These are phyloP conservation scores for Castor canadensis DNA, from an alignment of 2,113 vertebrate genomes.

Conservation along the genomic window DNA sequence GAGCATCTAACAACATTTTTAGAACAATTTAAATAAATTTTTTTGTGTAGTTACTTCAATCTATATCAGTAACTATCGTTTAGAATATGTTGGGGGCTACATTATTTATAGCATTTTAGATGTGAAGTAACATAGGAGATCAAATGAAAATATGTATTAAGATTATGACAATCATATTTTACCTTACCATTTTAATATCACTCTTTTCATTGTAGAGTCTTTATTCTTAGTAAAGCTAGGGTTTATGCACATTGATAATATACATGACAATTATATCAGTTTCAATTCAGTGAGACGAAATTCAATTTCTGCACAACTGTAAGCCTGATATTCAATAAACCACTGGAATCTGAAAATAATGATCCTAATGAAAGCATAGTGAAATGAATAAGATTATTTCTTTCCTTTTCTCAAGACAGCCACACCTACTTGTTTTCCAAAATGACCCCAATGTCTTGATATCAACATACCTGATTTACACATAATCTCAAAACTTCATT, in stretches of 20 bases:
- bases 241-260: not conserved
- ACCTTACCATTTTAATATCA: slow-evolving; percentile 20
- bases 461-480: slow-evolving; percentile 9
- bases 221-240: not conserved
- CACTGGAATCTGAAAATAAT: not conserved
- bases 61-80: not conserved
- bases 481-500: not conserved
- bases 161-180: not conserved
- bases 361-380: not conserved
- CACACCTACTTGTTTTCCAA: slow-evolving; percentile 28
- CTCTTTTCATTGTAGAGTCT: not conserved
- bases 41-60: slow-evolving; percentile 3
- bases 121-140: not conserved
- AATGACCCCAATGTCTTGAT: not conserved
- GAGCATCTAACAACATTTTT: not conserved
- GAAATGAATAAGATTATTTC: not conserved
- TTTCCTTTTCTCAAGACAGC: not conserved
- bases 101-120: not conserved
- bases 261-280: not conserved
- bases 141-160: slow-evolving; percentile 31
- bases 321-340: not conserved
- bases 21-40: not conserved
- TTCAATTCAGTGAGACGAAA: not conserved
- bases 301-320: not conserved
- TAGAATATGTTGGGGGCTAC: not conserved